phyloP scores from a whole-genome alignment of 1,140 invertebrate genomes.

The Sminthurinus signatus region DNA sequence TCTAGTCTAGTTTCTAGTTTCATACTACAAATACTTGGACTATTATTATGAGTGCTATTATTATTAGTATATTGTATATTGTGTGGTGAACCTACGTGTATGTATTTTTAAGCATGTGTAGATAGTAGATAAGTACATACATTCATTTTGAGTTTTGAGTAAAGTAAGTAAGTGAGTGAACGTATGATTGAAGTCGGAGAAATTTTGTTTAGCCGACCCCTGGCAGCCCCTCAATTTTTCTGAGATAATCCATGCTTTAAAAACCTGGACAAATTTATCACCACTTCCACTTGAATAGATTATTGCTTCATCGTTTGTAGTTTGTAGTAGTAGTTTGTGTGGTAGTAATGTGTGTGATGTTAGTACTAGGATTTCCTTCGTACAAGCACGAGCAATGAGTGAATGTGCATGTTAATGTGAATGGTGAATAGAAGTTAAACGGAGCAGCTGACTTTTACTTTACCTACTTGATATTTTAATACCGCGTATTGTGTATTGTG shows the following conservation, averaged over 20 bases:
- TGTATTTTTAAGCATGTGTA: neutral
- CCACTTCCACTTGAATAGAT: constrained; percentile 28
- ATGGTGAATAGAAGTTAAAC: too few species aligned
- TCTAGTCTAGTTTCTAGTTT: neutral
- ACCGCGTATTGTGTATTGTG: too few species aligned
- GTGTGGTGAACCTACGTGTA: neutral
- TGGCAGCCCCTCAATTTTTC: constrained; percentile 2
- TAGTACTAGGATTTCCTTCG: too few species aligned
- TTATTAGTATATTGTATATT: neutral
- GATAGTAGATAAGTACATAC: too few species aligned
- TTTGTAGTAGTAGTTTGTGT: too few species aligned
- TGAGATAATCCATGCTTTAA: constrained; percentile 31
- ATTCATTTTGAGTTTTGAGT: neutral
- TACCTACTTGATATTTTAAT: too few species aligned
- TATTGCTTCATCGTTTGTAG: constrained; percentile 7
- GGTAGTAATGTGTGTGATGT: too few species aligned
- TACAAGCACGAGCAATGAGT: too few species aligned
- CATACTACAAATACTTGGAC: neutral
- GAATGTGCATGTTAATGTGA: too few species aligned
- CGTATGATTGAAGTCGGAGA: neutral
- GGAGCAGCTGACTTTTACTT: too few species aligned
- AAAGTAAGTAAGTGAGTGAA: too few species aligned
- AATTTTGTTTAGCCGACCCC: constrained; percentile 12
- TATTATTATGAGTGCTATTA: neutral
- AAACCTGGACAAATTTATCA: constrained; percentile 32